Base-by-base conservation (phyloP, 2,797 vertebrate species). In the Selene dorsalis region DNA sequence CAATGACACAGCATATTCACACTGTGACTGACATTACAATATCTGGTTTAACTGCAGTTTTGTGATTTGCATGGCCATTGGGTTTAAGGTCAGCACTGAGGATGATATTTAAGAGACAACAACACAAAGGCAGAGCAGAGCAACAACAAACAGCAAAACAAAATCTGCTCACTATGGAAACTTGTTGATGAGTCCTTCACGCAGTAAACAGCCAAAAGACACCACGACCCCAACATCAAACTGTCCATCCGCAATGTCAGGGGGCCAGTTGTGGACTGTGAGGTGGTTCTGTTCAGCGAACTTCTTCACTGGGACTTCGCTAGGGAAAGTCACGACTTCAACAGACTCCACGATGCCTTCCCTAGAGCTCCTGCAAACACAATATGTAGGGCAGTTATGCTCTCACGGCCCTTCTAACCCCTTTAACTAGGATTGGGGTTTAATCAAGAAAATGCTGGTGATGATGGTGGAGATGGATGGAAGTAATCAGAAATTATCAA, bases 151-250 rank as follows among this genome's bases (percentile, higher is more conserved):
- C 30, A 4, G 4, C 30, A 32, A 3, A 24, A 22, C 48, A 55
- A 73, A 35, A 35, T 8, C 32, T 35, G 43, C 97, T 95, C 90
- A 99, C 98, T 96, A 93, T 47, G 97, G 96, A 79, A 99, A 97
- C 78, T 95, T 96, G 78, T 93, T 91, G 93, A 99, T 99, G 13
- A 99, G 93, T 18, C 90, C 88, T 79, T 97, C 93, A 0, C 84
- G 95, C 48, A 99, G 93, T 56, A 99, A 94, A 68, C 95, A 95
- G 17, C 98, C 98, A 50, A 99, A 99, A 0, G 98, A 99, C 61
- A 98, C 97, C 74, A 99, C 96, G 28, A 99, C 96, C 0, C 97
- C 97, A 3, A 99, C 95, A 20, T 99, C 96, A 66, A 98, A 98
- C 10, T 87, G 93, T 18, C 93, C 92, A 0, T 41, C 75, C 0